These are phyloP conservation scores for Rhogogaster chlorosoma DNA, from an alignment of 2,888 invertebrate species.

Conservation along the genomic window DNA sequence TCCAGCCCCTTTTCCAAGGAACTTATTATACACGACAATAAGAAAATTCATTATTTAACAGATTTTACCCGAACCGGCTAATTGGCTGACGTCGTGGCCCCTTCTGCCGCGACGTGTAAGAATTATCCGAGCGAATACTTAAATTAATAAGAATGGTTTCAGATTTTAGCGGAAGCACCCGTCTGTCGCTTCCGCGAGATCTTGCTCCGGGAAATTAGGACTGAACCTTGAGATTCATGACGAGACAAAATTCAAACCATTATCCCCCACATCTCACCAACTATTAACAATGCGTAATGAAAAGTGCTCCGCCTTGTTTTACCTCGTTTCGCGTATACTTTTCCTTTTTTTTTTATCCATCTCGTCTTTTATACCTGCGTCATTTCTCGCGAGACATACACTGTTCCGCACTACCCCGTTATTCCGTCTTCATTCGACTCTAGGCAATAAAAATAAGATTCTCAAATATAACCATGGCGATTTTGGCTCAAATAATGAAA, in stretches of 20 bases:
- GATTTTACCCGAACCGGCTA: constrained; percentile 23
- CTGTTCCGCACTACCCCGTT: constrained; percentile 60
- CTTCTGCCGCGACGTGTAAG: constrained; percentile 2
- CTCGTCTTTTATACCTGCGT: constrained; percentile 15
- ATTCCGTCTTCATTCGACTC: constrained; percentile 61
- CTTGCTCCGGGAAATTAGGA: neutral
- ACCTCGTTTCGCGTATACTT: constrained; percentile 51
- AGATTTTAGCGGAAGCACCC: neutral
- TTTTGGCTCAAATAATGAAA: neutral
- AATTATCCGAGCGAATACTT: constrained; percentile 3
- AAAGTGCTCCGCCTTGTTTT: constrained; percentile 53
- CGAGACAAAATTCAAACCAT: constrained; percentile 34
- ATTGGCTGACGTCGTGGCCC: neutral
- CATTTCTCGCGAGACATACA: constrained; percentile 60
- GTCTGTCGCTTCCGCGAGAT: neutral
- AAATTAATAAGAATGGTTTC: constrained; percentile 9
- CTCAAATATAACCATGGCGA: neutral
- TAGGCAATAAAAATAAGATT: constrained; percentile 53
- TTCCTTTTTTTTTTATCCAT: neutral
- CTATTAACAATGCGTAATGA: constrained; percentile 49
- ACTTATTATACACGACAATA: neutral
- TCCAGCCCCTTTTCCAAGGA: neutral
- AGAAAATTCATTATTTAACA: constrained; percentile 43
- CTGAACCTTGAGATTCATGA: neutral
- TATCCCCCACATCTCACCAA: neutral